Base-by-base conservation (phyloP, 2,113 vertebrate genomes). In the Tachysurus fulvidraco region DNA sequence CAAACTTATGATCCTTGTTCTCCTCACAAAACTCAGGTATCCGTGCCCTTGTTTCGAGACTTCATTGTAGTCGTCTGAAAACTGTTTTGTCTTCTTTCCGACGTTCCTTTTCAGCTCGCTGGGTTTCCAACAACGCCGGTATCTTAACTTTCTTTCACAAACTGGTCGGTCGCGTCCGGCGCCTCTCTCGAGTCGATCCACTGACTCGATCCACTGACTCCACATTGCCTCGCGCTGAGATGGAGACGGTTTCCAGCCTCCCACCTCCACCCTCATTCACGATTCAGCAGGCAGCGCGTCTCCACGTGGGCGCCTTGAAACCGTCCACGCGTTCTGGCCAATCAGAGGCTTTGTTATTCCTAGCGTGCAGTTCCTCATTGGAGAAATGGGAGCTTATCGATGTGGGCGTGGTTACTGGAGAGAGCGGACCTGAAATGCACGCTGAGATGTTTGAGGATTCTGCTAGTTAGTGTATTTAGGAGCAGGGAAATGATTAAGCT, bases 281-380 rank as follows among this genome's bases (percentile, higher is more conserved):
- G 6, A 54, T 36, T 50, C 12, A 54, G 81, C 30, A 60, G 1
- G 78, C 78, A 60, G 74, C 83, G 71, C 60, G 64, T 81, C 81
- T 41, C 65, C n/a, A n/a, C 57, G 88, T 36, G 92, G 92, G 91
- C 85, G 90, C 91, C 92, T 93, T 89, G 91, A 93, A 93, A 93
- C 92, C 83, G 36, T 30, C 46, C 36, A 0, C 21, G 81, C 46
- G 54, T 60, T 54, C 71, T 55, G 86, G 83, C 94, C 94, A 94
- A 94, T 93, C 59, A 14, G 10, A 81, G 46, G 69, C 41, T 92
- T 90, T 92, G 91, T 92, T 93, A 92, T 92, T 83, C 87, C 79
- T 73, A 21, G 77, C 57, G 36, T 74, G 64, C 60, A 73, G 25
- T 50, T 77, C 30, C 88, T 87, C 77, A 93, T 93, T 93, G 92